phyloP scores from a whole-genome alignment of 1,140 invertebrate species.

The Colletes gigas region DNA sequence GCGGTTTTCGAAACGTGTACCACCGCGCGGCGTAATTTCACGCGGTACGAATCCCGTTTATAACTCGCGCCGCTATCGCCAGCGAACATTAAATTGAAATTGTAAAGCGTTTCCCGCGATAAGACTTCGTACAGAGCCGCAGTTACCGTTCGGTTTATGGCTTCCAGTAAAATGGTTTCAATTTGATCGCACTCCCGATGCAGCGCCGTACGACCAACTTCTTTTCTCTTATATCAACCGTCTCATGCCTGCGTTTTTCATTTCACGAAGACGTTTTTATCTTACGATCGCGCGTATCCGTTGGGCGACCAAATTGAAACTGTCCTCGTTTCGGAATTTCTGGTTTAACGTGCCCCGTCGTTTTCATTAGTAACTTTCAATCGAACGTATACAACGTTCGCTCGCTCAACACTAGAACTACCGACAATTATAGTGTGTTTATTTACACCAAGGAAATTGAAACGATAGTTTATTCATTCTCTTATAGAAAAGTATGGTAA shows the following conservation, averaged over 20 bases:
- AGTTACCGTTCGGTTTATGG: constrained; percentile 2
- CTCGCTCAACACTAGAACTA: too few species aligned
- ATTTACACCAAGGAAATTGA: too few species aligned
- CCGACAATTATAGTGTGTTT: too few species aligned
- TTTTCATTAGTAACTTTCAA: too few species aligned
- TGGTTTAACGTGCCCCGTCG: too few species aligned
- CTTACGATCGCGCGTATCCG: background rate
- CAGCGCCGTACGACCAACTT: background rate
- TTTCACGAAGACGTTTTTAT: background rate
- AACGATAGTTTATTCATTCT: too few species aligned
- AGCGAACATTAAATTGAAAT: background rate
- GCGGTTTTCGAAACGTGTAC: background rate
- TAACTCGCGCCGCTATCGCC: background rate
- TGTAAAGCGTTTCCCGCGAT: constrained; percentile 11
- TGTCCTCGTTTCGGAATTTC: too few species aligned
- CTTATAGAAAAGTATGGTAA: too few species aligned
- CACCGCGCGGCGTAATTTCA: background rate
- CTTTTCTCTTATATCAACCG: too few species aligned
- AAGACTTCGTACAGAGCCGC: background rate
- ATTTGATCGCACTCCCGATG: background rate
- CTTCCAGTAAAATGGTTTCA: background rate
- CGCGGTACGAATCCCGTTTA: background rate
- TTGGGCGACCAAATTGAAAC: too few species aligned
- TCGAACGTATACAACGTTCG: too few species aligned
- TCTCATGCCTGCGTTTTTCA: background rate